These are phyloP conservation scores for Digitonthophagus gazella DNA, from an alignment of 2,888 invertebrate species.

Conservation along the genomic window DNA sequence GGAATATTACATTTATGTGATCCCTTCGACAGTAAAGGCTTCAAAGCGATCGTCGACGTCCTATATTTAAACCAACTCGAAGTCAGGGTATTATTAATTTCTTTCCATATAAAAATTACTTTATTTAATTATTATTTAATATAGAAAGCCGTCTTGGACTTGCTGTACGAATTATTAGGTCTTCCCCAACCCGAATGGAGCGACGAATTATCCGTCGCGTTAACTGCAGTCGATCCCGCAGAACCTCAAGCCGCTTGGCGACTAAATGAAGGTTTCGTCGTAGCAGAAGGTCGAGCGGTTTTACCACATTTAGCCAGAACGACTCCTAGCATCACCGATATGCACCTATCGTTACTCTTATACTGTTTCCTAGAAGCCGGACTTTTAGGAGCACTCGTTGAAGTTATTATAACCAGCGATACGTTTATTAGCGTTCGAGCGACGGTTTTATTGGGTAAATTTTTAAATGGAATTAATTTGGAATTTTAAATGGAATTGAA, in stretches of 20 bases:
- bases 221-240: conserved; percentile 85
- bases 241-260: conserved; percentile 84
- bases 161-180: conserved; percentile 86
- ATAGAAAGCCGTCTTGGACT: conserved; percentile 88
- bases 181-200: conserved; percentile 90
- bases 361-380: conserved; percentile 87
- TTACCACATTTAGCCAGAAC: conserved; percentile 82
- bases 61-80: conserved; percentile 84
- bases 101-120: not conserved
- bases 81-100: conserved; percentile 68
- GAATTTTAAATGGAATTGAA: too few species aligned
- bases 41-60: conserved; percentile 75
- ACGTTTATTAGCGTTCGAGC: conserved; percentile 88
- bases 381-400: conserved; percentile 82
- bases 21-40: conserved; percentile 70
- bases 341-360: conserved; percentile 84
- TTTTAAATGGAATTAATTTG: conserved; percentile 19
- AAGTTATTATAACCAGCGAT: conserved; percentile 88
- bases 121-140: conserved; percentile 27
- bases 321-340: conserved; percentile 87
- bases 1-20: conserved; percentile 86
- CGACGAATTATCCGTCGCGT: conserved; percentile 84
- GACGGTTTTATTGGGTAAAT: conserved; percentile 76
- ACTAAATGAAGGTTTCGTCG: conserved; percentile 91
- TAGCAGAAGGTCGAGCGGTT: conserved; percentile 82